Evolutionary conservation across 2,797 vertebrate species (phyloP).

Genomic region (Pagetopsis macropterus): DNA sequence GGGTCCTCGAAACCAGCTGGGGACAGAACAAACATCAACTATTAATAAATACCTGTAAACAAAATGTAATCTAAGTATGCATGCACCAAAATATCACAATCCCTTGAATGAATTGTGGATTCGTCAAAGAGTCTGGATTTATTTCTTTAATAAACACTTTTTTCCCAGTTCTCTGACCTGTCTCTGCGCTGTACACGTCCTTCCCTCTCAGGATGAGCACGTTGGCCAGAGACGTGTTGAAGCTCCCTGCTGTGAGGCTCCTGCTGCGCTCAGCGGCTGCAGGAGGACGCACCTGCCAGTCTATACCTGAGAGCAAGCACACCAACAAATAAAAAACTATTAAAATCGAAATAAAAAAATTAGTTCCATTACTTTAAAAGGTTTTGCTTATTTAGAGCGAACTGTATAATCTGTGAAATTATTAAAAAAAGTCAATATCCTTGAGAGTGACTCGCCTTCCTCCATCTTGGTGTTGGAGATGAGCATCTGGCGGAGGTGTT

Average conservation of each 20-base stretch:
- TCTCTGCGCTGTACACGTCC: constrained; percentile 83
- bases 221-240: constrained; percentile 94
- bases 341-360: background rate
- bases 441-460: constrained; percentile 84
- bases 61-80: too few species aligned
- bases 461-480: constrained; percentile 95
- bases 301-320: constrained; percentile 83
- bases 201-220: constrained; percentile 93
- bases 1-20: constrained; percentile 89
- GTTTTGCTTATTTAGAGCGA: too few species aligned
- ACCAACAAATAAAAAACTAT: background rate
- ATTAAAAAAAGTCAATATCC: too few species aligned
- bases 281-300: constrained; percentile 89
- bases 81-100: background rate
- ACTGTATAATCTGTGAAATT: too few species aligned
- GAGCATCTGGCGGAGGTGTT: constrained; percentile 96
- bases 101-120: background rate
- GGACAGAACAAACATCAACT: constrained; percentile 11
- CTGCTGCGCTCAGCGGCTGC: constrained; percentile 53
- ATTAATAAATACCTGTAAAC: too few species aligned
- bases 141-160: background rate
- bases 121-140: background rate
- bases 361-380: background rate
- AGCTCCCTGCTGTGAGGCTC: constrained; percentile 66
- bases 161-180: constrained; percentile 78